Conservation (phyloP, 92 coral and sea anemone species). For the Heteractis magnifica region DNA sequence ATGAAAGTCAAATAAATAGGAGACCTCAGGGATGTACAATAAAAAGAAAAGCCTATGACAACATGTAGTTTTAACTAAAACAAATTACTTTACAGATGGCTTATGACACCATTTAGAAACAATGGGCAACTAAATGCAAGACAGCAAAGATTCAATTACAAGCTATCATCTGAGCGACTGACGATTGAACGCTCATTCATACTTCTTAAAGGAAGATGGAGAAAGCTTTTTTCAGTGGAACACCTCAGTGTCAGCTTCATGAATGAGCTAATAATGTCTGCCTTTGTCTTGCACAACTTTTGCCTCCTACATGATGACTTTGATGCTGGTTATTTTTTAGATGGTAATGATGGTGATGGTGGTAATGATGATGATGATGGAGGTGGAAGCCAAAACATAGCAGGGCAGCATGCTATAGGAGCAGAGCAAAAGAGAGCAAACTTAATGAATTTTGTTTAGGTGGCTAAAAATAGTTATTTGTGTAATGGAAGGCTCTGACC, state of each 20-base stretch:
- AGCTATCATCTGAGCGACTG: constrained; percentile 22
- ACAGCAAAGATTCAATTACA: constrained; percentile 26
- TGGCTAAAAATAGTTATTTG: constrained; percentile 1
- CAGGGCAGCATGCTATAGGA: constrained; percentile 6
- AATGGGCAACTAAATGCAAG: constrained; percentile 49
- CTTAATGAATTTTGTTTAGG: not conserved
- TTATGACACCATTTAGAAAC: constrained; percentile 60
- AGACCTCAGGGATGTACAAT: constrained; percentile 2
- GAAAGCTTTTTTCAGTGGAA: constrained; percentile 29
- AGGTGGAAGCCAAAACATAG: constrained; percentile 4
- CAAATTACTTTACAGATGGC: constrained; percentile 41
- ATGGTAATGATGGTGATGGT: constrained; percentile 42
- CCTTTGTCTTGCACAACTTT: constrained; percentile 47
- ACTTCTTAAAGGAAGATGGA: constrained; percentile 47
- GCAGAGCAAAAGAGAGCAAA: constrained; percentile 9
- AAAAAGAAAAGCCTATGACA: not conserved
- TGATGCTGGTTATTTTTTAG: constrained; percentile 39
- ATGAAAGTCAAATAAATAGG: too few species aligned
- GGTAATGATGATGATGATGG: constrained; percentile 11
- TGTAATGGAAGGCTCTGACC: constrained; percentile 11
- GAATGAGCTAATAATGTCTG: constrained; percentile 35
- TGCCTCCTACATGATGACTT: constrained; percentile 50
- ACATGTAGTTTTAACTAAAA: not conserved
- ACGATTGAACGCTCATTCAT: constrained; percentile 35
- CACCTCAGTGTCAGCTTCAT: constrained; percentile 32